phyloP scores from a whole-genome alignment of 2,888 invertebrate genomes.

The Pachliopta kotzebuea region DNA sequence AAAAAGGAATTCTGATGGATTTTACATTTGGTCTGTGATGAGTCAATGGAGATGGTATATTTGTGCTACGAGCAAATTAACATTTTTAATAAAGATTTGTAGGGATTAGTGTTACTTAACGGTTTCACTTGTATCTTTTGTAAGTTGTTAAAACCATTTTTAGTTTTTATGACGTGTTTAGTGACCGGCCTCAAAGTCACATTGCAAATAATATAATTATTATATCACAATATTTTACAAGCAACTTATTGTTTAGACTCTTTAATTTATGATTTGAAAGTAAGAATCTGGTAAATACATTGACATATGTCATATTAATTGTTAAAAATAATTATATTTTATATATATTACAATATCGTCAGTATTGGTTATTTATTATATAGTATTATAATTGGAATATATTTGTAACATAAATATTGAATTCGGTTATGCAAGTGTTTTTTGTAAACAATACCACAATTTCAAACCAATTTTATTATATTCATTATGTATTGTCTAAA shows the following conservation, averaged over 20 bases:
- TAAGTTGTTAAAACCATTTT: constrained; percentile 76
- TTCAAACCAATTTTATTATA: constrained; percentile 18
- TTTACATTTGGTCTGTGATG: constrained; percentile 74
- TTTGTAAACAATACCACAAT: constrained; percentile 36
- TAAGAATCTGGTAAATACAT: constrained; percentile 54
- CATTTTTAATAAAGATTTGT: constrained; percentile 74
- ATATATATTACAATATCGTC: constrained; percentile 37
- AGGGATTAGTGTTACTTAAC: constrained; percentile 70
- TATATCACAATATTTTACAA: constrained; percentile 54
- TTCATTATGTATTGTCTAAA: constrained; percentile 48
- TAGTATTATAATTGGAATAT: constrained; percentile 34
- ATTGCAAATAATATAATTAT: constrained; percentile 50
- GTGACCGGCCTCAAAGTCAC: constrained; percentile 65
- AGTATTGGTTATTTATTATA: constrained; percentile 44
- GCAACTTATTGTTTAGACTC: constrained; percentile 44
- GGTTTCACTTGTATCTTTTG: constrained; percentile 74
- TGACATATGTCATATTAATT: constrained; percentile 65
- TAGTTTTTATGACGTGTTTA: constrained; percentile 73
- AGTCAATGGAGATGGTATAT: constrained; percentile 69
- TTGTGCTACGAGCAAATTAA: constrained; percentile 77
- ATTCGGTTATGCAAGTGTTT: constrained; percentile 35
- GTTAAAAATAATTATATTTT: constrained; percentile 48
- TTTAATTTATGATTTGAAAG: constrained; percentile 47
- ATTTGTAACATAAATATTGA: constrained; percentile 30
- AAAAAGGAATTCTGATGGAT: constrained; percentile 62